Evolutionary conservation across 2,888 invertebrate genomes (phyloP).

Genomic region (Aspidiotus destructor): DNA sequence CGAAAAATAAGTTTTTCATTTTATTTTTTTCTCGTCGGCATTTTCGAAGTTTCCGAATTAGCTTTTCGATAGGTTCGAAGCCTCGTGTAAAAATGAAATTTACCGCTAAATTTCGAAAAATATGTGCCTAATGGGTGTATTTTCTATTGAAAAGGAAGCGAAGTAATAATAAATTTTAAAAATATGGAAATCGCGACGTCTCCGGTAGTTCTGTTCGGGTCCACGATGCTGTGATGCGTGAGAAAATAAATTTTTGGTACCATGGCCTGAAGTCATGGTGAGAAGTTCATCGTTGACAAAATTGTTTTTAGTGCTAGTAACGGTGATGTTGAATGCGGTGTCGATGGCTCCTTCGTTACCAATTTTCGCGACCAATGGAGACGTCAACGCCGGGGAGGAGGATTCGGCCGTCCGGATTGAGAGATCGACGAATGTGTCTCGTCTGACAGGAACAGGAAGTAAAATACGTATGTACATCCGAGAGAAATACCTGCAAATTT

Average conservation of each 20-base stretch:
- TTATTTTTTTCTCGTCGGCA: slow-evolving; percentile 2
- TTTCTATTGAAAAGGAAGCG: no score
- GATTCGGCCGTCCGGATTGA: slow-evolving; percentile 27
- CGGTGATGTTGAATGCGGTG: slow-evolving; percentile 30
- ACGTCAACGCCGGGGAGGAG: not conserved
- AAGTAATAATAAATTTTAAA: not conserved
- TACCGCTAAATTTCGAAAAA: not conserved
- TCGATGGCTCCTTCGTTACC: slow-evolving; percentile 20
- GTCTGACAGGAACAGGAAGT: slow-evolving; percentile 66
- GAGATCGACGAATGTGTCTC: slow-evolving; percentile 49
- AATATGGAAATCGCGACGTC: slow-evolving; percentile 17
- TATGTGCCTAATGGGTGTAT: no score
- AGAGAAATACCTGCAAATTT: slow-evolving; percentile 69
- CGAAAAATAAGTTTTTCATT: not conserved
- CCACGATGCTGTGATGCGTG: slow-evolving; percentile 27
- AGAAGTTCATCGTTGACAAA: slow-evolving; percentile 32
- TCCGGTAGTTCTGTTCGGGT: slow-evolving; percentile 4
- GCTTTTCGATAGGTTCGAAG: slow-evolving; percentile 7
- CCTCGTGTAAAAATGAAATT: not conserved
- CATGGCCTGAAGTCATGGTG: slow-evolving; percentile 35
- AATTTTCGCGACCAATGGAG: slow-evolving; percentile 19
- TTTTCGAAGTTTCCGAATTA: slow-evolving; percentile 23
- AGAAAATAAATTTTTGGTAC: slow-evolving; percentile 27
- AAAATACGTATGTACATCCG: slow-evolving; percentile 77
- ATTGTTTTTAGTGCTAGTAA: slow-evolving; percentile 30